Percentiles rank a stretch among this genome's conserved stretches.
Evolutionary conservation across 1,140 invertebrate species (phyloP).

Genomic region (Drosophila miranda): DNA sequence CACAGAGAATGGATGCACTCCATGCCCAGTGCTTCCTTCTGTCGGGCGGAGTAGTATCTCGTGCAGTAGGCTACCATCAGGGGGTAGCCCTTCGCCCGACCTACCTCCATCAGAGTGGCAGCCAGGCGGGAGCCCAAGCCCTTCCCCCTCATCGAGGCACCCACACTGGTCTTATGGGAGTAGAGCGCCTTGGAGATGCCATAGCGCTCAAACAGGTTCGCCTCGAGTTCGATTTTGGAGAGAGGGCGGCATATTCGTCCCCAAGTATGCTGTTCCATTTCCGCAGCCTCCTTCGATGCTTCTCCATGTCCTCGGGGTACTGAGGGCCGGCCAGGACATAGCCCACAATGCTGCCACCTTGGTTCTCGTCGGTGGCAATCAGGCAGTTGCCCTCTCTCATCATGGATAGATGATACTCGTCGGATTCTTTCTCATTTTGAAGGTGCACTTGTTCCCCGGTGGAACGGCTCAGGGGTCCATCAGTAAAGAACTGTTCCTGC

Average conservation of each 20-base stretch:
- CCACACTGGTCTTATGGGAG: conserved; percentile 13
- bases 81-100: conserved; percentile 15
- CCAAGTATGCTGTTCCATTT: conserved; percentile 29
- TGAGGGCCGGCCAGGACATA: conserved; percentile 39
- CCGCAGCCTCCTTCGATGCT: conserved; percentile 25
- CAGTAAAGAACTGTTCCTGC: conserved; percentile 13
- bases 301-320: conserved; percentile 38
- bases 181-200: conserved; percentile 7
- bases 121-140: conserved; percentile 11
- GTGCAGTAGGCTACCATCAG: conserved; percentile 30
- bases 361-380: conserved; percentile 21
- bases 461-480: conserved; percentile 21
- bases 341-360: conserved; percentile 38
- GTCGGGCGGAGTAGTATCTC: conserved; percentile 36
- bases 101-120: conserved; percentile 8
- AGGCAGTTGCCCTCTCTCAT: conserved; percentile 31
- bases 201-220: conserved; percentile 43
- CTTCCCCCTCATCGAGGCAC: conserved; percentile 11
- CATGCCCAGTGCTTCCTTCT: conserved; percentile 31
- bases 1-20: conserved; percentile 20
- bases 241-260: conserved; percentile 25
- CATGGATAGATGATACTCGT: conserved; percentile 23
- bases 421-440: conserved; percentile 11
- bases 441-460: conserved; percentile 4
- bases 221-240: conserved; percentile 30